These are phyloP conservation scores for Gavia stellata DNA, from an alignment of 2,113 vertebrate genomes.

Conservation along the genomic window DNA sequence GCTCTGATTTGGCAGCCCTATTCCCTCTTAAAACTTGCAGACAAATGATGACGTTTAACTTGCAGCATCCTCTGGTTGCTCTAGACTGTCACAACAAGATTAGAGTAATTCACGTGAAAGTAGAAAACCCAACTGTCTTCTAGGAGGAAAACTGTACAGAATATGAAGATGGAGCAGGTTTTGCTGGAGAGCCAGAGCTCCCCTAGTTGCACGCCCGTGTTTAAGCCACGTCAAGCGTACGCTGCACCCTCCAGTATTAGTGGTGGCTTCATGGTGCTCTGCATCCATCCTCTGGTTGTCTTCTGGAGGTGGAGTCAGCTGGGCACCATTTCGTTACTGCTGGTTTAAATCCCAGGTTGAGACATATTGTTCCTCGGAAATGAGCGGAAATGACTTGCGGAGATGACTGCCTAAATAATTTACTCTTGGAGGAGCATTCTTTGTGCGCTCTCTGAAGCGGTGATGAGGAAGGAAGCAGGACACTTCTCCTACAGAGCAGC, in stretches of 20 bases:
- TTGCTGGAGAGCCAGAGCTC: not conserved
- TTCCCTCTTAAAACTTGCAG: not conserved
- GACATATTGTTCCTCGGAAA: not conserved
- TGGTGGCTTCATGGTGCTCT: not conserved
- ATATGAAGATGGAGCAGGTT: not conserved
- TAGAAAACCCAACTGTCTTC: not conserved
- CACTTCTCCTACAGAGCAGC: not conserved
- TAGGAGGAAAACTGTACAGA: not conserved
- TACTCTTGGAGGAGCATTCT: conserved; percentile 20
- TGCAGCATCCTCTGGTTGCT: conserved; percentile 17
- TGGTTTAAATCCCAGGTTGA: conserved; percentile 24
- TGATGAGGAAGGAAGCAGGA: conserved; percentile 19
- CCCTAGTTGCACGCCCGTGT: accelerated
- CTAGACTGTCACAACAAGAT: conserved; percentile 1
- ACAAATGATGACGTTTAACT: not conserved
- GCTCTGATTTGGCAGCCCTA: conserved; percentile 45
- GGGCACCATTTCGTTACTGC: not conserved
- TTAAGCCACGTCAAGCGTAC: accelerated
- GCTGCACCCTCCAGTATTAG: accelerated
- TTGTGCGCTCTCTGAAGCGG: not conserved
- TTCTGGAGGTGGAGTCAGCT: not conserved
- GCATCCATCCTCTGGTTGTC: not conserved
- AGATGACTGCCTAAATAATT: conserved; percentile 39
- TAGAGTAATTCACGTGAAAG: not conserved
- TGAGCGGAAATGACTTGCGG: conserved; percentile 28